Evolutionary conservation across 64 coral and sea anemone species (phyloP), one percentile per base, ranked within the genome.

Genomic region (Acropora yongei): DNA sequence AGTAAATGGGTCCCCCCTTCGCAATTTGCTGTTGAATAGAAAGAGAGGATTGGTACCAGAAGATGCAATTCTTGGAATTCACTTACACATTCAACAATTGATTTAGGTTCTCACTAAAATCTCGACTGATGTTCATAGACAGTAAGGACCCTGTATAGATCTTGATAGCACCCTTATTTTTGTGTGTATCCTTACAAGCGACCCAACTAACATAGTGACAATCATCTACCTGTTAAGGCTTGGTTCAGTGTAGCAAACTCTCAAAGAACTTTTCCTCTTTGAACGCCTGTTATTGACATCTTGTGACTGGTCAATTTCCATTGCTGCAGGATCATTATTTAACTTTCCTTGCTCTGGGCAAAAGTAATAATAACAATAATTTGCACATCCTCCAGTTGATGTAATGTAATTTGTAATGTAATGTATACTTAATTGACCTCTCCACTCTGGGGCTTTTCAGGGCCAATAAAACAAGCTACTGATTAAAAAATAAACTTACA

Each of bases 1-100:
- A 12, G 82, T 85, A 85, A 71, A 69, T 20, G 14, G 82, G 82
- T 85, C 82, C 5, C 82, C 82, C 46, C 82, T 85, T n/a, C 82
- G 82, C 44, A 85, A 44, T 71, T 85, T 85, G 65, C 82, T 85
- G 43, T 84, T 84, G 41, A 85, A 20, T 9, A 20, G 51, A 55
- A 55, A 55, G 51, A 55, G 51, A 10, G 51, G 10, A 10, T 5
- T 55, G 5, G 51, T 14, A 85, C 20, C 43, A 85, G 0, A 47
- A 1, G 49, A 30, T 30, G 30, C 30, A 47, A 67, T 55, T 9
- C 61, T 13, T 13, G 61, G 61, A 30, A 30, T 30, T 30, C 30
- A 30, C 30, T 30, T 30, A 30, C 30, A 30, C 30, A 30, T 30
- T 30, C 30, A 30, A 30, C 30, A 30, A 30, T 30, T 30, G 30